Percentiles rank a stretch among this genome's conserved stretches.
Evolutionary conservation across 2,113 vertebrate species (phyloP).

Genomic region (Zonotrichia leucophrys): DNA sequence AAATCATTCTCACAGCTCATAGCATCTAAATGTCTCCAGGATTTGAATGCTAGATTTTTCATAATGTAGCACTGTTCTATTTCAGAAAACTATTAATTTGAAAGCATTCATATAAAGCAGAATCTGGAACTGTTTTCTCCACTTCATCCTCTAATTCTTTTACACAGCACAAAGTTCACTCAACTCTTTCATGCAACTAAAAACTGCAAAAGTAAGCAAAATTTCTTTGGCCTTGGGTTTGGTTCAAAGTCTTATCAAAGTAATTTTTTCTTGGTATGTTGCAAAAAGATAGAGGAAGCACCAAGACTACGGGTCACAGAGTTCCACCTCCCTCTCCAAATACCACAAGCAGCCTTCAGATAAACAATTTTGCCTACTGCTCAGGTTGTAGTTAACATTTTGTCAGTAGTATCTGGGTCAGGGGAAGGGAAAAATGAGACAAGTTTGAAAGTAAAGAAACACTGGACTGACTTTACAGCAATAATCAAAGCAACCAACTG

Average conservation of each 20-base stretch:
- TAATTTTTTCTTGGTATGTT: background rate
- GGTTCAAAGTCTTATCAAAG: conserved; percentile 26
- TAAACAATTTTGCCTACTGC: conserved; percentile 1
- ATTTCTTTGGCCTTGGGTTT: background rate
- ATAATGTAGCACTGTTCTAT: background rate
- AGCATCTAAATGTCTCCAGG: background rate
- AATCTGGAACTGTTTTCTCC: background rate
- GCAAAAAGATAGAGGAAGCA: conserved; percentile 34
- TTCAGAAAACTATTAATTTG: background rate
- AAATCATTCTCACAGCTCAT: background rate
- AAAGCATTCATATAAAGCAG: background rate
- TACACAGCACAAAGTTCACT: background rate
- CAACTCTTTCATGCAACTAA: background rate
- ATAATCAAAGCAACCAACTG: background rate
- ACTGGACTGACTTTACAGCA: background rate
- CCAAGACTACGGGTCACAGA: background rate
- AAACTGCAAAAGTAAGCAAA: conserved; percentile 29
- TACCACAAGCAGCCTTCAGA: background rate
- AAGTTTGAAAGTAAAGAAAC: background rate
- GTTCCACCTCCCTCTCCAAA: background rate
- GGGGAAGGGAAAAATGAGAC: background rate
- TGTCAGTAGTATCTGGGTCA: background rate
- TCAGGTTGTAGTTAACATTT: background rate
- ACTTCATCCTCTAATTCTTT: background rate
- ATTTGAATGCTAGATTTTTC: background rate